These are phyloP conservation scores for Petrocephalus schoutedeni DNA, from an alignment of 2,797 vertebrate genomes.

Conservation along the genomic window DNA sequence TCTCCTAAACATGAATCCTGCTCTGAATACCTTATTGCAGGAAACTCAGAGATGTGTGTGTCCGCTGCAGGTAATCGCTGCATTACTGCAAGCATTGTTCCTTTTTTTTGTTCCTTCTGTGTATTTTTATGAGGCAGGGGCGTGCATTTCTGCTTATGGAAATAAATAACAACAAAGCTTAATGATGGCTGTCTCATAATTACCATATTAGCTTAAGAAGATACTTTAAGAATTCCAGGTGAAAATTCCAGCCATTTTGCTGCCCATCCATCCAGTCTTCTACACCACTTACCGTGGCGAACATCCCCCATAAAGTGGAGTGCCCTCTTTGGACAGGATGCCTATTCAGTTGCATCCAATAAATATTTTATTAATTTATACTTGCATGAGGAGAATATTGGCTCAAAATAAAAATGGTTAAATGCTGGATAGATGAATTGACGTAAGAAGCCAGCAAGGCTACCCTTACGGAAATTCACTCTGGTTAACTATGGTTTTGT, in stretches of 20 bases:
- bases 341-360: neutral
- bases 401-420: neutral
- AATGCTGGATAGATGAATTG: neutral
- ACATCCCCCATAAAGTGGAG: neutral
- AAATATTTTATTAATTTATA: conserved; percentile 7
- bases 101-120: neutral
- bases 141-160: neutral
- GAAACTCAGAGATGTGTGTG: neutral
- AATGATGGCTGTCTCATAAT: neutral
- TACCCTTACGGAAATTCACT: no score
- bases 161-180: no score
- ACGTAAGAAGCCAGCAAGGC: neutral
- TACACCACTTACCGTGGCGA: neutral
- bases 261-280: neutral
- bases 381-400: neutral
- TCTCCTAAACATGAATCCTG: neutral
- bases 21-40: neutral
- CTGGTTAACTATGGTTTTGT: no score
- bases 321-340: neutral
- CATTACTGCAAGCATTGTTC: neutral
- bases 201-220: neutral
- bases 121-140: neutral
- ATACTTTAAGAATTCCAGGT: neutral
- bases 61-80: neutral
- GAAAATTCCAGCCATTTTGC: neutral